Evolutionary conservation across 53 echinoderm and acorn worm genomes (phyloP), one percentile per base, ranked within the genome.

Genomic region (Antedon mediterranea): DNA sequence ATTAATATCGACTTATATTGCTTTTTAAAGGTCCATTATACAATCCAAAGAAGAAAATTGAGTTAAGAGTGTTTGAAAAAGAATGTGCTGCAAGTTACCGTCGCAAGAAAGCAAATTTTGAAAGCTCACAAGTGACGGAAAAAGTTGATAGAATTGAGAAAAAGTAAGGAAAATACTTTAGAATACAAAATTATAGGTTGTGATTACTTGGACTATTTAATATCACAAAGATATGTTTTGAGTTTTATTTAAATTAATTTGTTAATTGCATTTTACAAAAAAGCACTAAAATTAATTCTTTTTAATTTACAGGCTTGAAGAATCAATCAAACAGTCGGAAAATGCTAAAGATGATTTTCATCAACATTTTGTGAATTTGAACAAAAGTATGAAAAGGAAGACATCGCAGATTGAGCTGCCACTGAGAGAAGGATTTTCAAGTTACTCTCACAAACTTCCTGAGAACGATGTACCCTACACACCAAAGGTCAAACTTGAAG

Each of bases 41-140:
- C 75, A 86, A 32, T 71, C 86, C 89, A 77, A 80, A 84, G 71
- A 73, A 83, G 76, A 85, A 77, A 78, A 72, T 78, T 9, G 80
- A 82, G 23, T 57, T 93, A 28, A 80, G 85, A 32, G 73, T 85
- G 44, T 90, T 93, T 85, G 93, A 93, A 80, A 78, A 86, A 32
- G 93, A 93, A 27, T 93, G 93, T 78, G 86, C 90, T 0, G 93
- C 90, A 28, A 86, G 84, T 79, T 93, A 89, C 83, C 72, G 89
- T n/a, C 44, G 80, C 20, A 76, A 81, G 74, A 86, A 89, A 34
- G 74, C 72, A 0, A 86, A 90, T 18, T 31, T 84, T 71, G 85
- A 84, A 33, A 78, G 78, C 26, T 78, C 82, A 18, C 75, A 83
- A 43, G 37, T 88, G 33, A 75, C 76, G 4, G 88, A 90, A 34